Conservation (phyloP, 2,888 invertebrate genomes). For the Cephus nigrinus region DNA sequence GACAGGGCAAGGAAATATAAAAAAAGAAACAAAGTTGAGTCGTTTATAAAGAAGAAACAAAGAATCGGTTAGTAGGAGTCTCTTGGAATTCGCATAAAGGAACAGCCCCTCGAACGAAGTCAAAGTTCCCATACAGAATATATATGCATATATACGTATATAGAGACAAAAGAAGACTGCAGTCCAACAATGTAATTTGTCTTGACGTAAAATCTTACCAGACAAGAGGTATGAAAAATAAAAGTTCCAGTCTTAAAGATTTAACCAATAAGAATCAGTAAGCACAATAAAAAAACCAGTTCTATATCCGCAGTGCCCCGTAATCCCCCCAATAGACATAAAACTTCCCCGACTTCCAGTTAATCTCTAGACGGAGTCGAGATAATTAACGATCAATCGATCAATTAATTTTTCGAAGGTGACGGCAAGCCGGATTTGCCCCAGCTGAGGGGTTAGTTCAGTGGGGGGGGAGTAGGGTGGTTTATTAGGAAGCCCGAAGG, state of each 20-base stretch:
- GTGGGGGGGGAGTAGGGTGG: background rate
- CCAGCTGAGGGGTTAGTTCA: slow-evolving; percentile 1
- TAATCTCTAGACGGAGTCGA: background rate
- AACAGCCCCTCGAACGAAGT: background rate
- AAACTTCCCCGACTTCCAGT: background rate
- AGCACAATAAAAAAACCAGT: background rate
- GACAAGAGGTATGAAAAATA: background rate
- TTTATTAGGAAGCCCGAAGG: background rate
- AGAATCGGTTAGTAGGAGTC: background rate
- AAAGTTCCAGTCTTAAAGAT: background rate
- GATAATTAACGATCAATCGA: background rate
- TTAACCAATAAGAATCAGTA: background rate
- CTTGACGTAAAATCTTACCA: background rate
- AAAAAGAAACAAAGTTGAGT: background rate
- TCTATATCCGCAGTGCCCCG: background rate
- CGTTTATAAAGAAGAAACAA: background rate
- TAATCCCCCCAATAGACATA: background rate
- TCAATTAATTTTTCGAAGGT: background rate
- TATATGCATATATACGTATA: background rate
- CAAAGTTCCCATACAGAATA: background rate
- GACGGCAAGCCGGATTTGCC: background rate
- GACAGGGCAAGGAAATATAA: background rate
- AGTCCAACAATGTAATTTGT: background rate
- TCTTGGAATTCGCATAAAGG: background rate
- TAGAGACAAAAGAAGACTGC: background rate